Evolutionary conservation across 1,140 invertebrate species (phyloP).

Genomic region (Argopecten irradians): DNA sequence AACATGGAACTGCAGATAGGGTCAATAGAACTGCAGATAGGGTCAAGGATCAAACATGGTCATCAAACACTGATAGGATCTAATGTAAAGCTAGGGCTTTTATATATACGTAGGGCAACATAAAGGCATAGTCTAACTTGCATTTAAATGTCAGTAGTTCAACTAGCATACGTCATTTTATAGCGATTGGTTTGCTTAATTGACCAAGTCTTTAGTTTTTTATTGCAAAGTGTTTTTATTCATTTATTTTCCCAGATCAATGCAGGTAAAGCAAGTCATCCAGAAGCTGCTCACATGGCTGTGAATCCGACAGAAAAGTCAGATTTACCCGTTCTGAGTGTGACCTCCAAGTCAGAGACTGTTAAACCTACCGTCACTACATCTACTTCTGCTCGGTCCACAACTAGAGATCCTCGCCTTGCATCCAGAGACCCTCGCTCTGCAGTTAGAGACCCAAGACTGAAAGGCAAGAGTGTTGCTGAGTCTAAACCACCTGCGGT

Average conservation of each 20-base stretch:
- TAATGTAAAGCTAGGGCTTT: too few species aligned
- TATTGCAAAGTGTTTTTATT: too few species aligned
- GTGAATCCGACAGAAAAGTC: neutral
- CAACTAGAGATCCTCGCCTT: slow-evolving; percentile 31
- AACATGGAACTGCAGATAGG: too few species aligned
- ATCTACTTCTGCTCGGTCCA: slow-evolving; percentile 11
- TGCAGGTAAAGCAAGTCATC: neutral
- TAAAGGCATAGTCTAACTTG: too few species aligned
- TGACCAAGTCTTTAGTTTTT: too few species aligned
- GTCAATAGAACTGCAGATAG: too few species aligned
- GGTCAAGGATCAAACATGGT: too few species aligned
- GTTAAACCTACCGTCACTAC: neutral
- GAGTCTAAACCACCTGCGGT: neutral
- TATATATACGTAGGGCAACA: too few species aligned
- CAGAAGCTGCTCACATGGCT: neutral
- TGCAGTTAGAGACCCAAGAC: slow-evolving; percentile 53
- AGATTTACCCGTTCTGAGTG: neutral
- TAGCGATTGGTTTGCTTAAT: too few species aligned
- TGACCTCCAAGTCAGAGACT: neutral
- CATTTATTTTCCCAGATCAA: neutral
- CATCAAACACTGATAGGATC: too few species aligned
- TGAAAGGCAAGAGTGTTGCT: slow-evolving; percentile 20
- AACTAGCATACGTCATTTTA: too few species aligned
- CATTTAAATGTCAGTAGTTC: too few species aligned
- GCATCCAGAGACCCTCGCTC: slow-evolving; percentile 54